Percentiles rank a stretch among this genome's conserved stretches.
These are phyloP conservation scores for Phallusia fumigata DNA, from an alignment of 23 tunicate genomes.

Conservation along the genomic window DNA sequence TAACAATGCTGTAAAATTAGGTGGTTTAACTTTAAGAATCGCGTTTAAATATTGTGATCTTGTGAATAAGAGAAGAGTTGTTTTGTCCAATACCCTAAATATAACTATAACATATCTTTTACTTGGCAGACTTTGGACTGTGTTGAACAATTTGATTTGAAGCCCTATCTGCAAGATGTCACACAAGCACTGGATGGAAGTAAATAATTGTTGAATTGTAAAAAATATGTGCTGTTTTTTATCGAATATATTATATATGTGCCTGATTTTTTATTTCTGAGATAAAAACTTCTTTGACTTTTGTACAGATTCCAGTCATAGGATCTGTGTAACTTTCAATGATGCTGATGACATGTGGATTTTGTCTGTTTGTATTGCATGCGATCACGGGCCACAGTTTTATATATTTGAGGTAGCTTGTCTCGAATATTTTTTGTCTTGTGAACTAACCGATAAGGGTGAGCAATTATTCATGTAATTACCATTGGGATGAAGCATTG, in stretches of 20 bases:
- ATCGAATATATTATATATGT: no score
- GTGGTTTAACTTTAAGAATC: no score
- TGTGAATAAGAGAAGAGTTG: no score
- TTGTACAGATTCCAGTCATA: conserved; percentile 17
- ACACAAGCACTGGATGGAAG: background rate
- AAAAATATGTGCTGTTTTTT: no score
- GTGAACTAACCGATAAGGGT: no score
- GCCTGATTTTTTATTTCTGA: no score
- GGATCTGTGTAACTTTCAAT: conserved; percentile 15
- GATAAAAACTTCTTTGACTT: background rate
- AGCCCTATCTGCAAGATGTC: background rate
- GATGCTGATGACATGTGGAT: conserved; percentile 10
- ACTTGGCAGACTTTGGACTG: background rate
- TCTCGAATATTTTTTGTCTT: no score
- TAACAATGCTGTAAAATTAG: no score
- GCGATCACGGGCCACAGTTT: conserved; percentile 31
- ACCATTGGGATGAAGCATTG: no score
- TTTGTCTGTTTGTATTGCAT: conserved; percentile 17
- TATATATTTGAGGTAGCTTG: conserved; percentile 27
- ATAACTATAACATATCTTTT: background rate
- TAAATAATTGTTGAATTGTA: background rate
- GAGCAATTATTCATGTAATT: no score
- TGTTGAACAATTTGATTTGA: conserved; percentile 9
- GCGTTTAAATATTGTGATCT: no score
- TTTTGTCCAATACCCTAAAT: no score